Conservation (phyloP, 2,113 vertebrate species). For the Mixornis gularis region DNA sequence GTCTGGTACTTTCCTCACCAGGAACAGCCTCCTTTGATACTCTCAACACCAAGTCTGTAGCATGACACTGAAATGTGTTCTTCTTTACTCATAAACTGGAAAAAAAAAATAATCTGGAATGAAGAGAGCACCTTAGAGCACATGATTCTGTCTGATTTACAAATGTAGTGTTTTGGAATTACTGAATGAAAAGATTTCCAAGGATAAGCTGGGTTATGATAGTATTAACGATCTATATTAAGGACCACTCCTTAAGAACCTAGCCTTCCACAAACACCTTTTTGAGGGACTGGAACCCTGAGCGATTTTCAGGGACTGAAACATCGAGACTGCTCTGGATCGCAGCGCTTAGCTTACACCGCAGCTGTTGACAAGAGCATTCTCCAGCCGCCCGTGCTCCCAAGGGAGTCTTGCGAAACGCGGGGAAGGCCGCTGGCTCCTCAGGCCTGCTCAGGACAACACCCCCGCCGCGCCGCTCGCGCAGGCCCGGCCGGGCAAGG, state of each 20-base stretch:
- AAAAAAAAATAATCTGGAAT: background rate
- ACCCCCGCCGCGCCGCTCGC: background rate
- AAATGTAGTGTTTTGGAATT: background rate
- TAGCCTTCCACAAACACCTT: background rate
- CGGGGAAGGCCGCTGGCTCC: background rate
- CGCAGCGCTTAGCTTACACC: background rate
- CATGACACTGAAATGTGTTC: background rate
- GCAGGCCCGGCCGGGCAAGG: background rate
- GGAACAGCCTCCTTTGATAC: background rate
- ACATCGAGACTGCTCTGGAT: background rate
- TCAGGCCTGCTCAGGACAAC: background rate
- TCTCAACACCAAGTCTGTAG: background rate
- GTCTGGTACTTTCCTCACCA: background rate
- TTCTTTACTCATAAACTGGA: background rate
- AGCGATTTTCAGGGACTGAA: background rate
- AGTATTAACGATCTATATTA: background rate
- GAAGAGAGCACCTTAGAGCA: background rate
- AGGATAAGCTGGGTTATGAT: accelerated
- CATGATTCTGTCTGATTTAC: background rate
- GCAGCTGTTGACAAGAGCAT: background rate
- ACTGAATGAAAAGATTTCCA: background rate
- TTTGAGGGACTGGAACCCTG: background rate
- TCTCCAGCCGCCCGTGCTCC: background rate
- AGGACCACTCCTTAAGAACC: background rate
- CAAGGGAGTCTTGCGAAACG: background rate